Base-by-base conservation (phyloP, 2,797 vertebrate genomes). In the Galagoides demidoff region DNA sequence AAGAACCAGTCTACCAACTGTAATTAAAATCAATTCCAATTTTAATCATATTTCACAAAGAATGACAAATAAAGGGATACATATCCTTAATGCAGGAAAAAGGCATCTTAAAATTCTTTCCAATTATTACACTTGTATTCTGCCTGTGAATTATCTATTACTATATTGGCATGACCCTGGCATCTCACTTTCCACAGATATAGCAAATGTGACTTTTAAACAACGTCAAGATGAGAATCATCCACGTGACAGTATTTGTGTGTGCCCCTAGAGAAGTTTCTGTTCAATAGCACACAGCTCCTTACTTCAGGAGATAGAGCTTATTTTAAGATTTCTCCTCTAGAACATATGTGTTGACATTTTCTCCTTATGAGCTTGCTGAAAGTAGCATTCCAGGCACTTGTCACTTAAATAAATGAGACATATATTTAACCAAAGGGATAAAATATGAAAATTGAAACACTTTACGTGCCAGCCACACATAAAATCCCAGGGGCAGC, bases 251-350 rank as follows among this genome's bases (percentile, higher is more conserved):
- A 29, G n/a, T 16, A 12, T 85, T 43, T 81, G 11, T 52, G 52
- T 63, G 82, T 31, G 14, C 52, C 3, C 11, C 17, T 23, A 82
- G 79, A 82, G 55, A 86, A 43, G 13, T n/a, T 89, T 61, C 34
- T 85, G 2, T 87, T 70, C 23, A 68, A 63, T 4, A 79, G 13
- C 2, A 84, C 10, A 59, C 2, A 82, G 27, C 13, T 92, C 31
- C 55, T 82, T 89, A 85, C 79, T 88, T 89, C 92, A 77, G 27
- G 9, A 92, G 92, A 86, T 27, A 87, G 2, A 27, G 73, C 29
- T 87, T 43, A 64, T 84, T 82, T 76, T 82, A 81, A 68, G 16
- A 74, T 52, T 52, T 85, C 31, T n/a, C 76, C 12, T 64, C 16
- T 23, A 73, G 8, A 89, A 34, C 27, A n/a, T 17, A 7, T 31